Evolutionary conservation across 2,797 vertebrate genomes (phyloP), one percentile per base, ranked within the genome.

Genomic region (Protosalanx chinensis): DNA sequence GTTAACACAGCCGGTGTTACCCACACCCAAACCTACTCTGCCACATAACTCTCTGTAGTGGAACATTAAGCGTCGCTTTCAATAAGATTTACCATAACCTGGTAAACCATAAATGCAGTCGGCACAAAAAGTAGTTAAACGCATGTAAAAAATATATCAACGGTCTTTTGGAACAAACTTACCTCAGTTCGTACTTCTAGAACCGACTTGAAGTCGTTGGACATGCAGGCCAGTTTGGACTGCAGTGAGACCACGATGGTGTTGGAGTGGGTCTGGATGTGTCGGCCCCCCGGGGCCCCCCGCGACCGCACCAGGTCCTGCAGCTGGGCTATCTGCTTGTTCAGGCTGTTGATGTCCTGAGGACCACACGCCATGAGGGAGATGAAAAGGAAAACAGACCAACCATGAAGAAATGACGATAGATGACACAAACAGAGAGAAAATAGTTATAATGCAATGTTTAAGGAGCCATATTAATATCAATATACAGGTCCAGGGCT

Each of bases 131-230:
- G 12, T 46, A 56, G 16, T 16, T n/a, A 4, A n/a, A 56, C 16
- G 15, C 15, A 56, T 56, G 15, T 6, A 56, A 16, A 56, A 56
- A 46, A 46, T 46, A 46, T 46, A 46, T 46, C 12, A 46, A 13
- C 12, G 13, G 12, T 46, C 41, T 46, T 12, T 46, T 8, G 41
- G 12, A 46, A 46, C 41, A 13, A 35, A 69, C 92, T 93, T 78
- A 98, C 96, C 94, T 98, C 96, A 29, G 96, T 98, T 89, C 96
- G 92, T 71, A 98, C 96, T 91, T 98, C 96, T 65, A 98, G 86
- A 68, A 98, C 95, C 0, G 96, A 96, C 77, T 98, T 98, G 88
- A 98, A 98, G 88, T 97, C 95, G 41, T 97, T 98, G 75, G 96
- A 98, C 95, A 98, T 98, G 0, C 94, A 96, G 15, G 96, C 96